Conservation (phyloP, 35 echinoderm and acorn worm species). For the Ptychodera flava region DNA sequence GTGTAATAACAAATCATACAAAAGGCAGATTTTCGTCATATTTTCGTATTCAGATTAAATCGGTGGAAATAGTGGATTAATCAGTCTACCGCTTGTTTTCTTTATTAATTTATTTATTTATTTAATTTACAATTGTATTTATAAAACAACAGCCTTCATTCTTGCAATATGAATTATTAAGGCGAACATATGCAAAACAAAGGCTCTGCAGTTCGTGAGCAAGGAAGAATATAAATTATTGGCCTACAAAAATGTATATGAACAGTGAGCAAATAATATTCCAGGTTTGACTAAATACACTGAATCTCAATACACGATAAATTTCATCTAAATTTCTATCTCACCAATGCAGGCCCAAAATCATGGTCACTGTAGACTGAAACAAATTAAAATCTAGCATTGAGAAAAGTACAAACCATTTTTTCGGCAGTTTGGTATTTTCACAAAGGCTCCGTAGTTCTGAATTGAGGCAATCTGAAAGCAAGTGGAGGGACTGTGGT, state of each 20-base stretch:
- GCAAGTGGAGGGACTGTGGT: too few species aligned
- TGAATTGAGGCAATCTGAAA: slow-evolving; percentile 70
- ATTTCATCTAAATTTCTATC: not conserved
- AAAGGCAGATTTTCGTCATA: not conserved
- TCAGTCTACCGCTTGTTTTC: not conserved
- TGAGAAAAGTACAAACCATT: slow-evolving; percentile 41
- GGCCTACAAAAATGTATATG: not conserved
- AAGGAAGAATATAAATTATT: not conserved
- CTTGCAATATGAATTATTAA: too few species aligned
- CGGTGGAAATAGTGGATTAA: not conserved
- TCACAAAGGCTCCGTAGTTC: slow-evolving; percentile 76
- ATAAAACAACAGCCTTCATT: not conserved
- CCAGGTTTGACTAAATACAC: not conserved
- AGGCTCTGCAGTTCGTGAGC: too few species aligned
- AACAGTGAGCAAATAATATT: not conserved
- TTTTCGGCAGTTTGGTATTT: slow-evolving; percentile 49
- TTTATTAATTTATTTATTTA: not conserved
- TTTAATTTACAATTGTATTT: not conserved
- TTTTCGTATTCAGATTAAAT: not conserved
- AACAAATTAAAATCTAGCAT: not conserved
- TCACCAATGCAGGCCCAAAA: not conserved
- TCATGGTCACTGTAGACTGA: not conserved
- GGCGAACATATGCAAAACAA: too few species aligned
- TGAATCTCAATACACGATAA: not conserved
- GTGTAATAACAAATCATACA: too few species aligned